phyloP scores from a whole-genome alignment of 2,888 invertebrate genomes.

The Polydrusus tereticollis region DNA sequence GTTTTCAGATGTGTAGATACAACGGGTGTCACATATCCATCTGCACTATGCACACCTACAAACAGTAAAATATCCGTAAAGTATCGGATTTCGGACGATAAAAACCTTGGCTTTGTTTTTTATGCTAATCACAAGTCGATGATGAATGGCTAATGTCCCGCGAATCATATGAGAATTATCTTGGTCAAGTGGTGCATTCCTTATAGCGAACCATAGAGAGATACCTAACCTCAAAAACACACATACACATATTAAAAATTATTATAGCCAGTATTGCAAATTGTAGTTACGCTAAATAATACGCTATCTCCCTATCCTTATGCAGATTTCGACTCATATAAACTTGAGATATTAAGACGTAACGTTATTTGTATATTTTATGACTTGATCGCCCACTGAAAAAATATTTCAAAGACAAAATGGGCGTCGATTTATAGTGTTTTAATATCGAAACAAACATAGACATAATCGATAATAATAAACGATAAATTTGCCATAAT shows the following conservation, averaged over 20 bases:
- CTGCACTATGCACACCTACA: slow-evolving; percentile 39
- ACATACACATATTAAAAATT: too few relatives aligned
- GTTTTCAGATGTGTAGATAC: neutral
- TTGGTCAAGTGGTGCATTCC: neutral
- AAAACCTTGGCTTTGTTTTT: slow-evolving; percentile 39
- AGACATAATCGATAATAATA: neutral
- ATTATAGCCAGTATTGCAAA: neutral
- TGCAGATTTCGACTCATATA: neutral
- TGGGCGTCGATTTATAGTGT: neutral
- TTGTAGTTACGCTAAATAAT: neutral
- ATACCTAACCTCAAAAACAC: too few relatives aligned
- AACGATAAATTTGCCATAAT: neutral
- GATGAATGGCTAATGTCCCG: neutral
- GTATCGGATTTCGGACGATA: slow-evolving; percentile 20
- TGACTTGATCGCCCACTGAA: neutral
- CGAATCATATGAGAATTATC: slow-evolving; percentile 7
- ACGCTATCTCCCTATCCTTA: neutral
- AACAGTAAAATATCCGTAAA: slow-evolving; percentile 28
- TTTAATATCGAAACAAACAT: neutral
- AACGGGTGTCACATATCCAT: slow-evolving; percentile 34
- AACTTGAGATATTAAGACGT: neutral
- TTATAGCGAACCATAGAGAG: too few relatives aligned
- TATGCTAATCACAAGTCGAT: slow-evolving; percentile 27
- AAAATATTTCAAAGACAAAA: neutral
- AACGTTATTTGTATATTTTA: neutral